A percentile compares a stretch with the other conserved stretches of the same genome.
Conservation (phyloP, 2,888 invertebrate species). For the Pocota personata region DNA sequence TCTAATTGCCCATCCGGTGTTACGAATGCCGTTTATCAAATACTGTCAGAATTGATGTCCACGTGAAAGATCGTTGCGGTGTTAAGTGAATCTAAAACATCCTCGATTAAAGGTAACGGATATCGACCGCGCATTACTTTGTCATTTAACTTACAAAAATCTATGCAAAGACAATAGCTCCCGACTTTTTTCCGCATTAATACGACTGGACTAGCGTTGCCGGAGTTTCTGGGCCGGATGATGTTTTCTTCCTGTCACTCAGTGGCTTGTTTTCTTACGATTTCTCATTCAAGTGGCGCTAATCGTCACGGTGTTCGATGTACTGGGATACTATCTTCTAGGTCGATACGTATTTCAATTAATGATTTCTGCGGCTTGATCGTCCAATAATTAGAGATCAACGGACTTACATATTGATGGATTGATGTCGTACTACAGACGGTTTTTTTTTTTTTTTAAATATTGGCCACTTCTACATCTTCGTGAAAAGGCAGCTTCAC, state of each 20-base stretch:
- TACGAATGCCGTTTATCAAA: conserved; percentile 79
- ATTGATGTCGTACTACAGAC: too few relatives aligned
- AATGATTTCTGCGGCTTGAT: too few relatives aligned
- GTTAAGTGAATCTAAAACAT: conserved; percentile 57
- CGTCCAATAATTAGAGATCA: too few relatives aligned
- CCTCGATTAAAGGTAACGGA: conserved; percentile 41
- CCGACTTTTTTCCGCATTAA: background rate
- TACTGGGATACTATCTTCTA: too few relatives aligned
- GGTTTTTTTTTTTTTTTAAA: too few relatives aligned
- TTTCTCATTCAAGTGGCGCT: too few relatives aligned
- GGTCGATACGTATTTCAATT: too few relatives aligned
- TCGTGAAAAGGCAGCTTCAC: too few relatives aligned
- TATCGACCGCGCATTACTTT: conserved; percentile 24
- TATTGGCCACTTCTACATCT: too few relatives aligned
- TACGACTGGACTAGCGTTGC: background rate
- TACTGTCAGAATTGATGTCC: background rate
- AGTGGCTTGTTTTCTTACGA: conserved; percentile 19
- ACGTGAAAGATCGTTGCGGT: conserved; percentile 69
- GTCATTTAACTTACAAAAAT: conserved; percentile 70
- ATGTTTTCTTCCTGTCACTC: background rate
- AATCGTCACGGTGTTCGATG: too few relatives aligned
- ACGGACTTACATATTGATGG: too few relatives aligned
- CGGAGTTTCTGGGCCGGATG: background rate
- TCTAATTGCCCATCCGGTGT: conserved; percentile 80
- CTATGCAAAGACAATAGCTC: background rate